These are phyloP conservation scores for Lepetodrilus schrolli DNA, from an alignment of 2,888 invertebrate species.

Conservation along the genomic window DNA sequence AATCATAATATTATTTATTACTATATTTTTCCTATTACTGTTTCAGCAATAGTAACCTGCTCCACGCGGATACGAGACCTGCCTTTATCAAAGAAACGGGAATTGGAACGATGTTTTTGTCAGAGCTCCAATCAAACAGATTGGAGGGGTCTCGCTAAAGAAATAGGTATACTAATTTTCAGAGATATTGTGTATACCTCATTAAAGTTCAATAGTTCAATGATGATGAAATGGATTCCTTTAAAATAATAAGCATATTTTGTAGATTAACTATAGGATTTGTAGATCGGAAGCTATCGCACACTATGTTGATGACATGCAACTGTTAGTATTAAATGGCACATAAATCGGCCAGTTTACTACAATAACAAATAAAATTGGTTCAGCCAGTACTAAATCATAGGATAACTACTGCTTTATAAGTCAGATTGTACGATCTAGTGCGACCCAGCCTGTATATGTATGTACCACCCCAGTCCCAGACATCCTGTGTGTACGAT, in stretches of 20 bases:
- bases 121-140: constrained; percentile 39
- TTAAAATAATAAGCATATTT: not conserved
- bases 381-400: too few relatives aligned
- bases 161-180: constrained; percentile 62
- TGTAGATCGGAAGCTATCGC: too few relatives aligned
- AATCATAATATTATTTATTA: too few relatives aligned
- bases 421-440: too few relatives aligned
- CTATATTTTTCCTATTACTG: constrained; percentile 23
- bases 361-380: too few relatives aligned
- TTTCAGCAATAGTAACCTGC: constrained; percentile 50
- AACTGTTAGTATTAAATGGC: too few relatives aligned
- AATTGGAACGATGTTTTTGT: constrained; percentile 51
- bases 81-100: constrained; percentile 54
- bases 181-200: constrained; percentile 14
- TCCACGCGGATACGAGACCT: constrained; percentile 54
- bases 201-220: not conserved
- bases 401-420: too few relatives aligned
- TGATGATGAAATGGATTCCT: not conserved
- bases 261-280: not conserved
- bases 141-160: constrained; percentile 60
- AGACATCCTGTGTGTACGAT: too few relatives aligned
- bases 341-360: too few relatives aligned
- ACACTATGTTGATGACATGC: too few relatives aligned
- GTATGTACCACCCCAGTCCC: too few relatives aligned
- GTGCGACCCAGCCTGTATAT: too few relatives aligned